Percentiles rank a stretch among this genome's conserved stretches.
phyloP scores from a whole-genome alignment of 2,888 invertebrate species.

The Phorcus lineatus region DNA sequence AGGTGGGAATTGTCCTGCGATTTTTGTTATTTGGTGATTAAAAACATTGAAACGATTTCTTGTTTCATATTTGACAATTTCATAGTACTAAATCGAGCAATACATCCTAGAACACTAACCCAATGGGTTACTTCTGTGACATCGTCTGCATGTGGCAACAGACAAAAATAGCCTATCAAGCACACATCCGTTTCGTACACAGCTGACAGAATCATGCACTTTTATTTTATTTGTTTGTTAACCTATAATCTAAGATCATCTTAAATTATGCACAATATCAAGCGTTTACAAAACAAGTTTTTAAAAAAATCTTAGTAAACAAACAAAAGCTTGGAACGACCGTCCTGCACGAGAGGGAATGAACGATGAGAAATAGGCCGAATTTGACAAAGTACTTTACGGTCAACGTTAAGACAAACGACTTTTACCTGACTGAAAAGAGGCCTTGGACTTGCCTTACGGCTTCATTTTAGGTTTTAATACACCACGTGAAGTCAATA shows the following conservation, averaged over 20 bases:
- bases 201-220: not conserved
- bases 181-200: not conserved
- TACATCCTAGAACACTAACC: not conserved
- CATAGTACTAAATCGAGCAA: not conserved
- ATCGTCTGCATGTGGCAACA: constrained; percentile 21
- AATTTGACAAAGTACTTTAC: constrained; percentile 17
- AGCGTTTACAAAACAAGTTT: too few relatives aligned
- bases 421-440: constrained; percentile 16
- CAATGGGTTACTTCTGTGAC: not conserved
- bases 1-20: too few relatives aligned
- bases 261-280: too few relatives aligned
- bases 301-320: constrained; percentile 8
- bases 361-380: constrained; percentile 1
- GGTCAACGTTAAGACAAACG: not conserved
- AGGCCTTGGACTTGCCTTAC: not conserved
- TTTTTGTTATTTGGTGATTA: too few relatives aligned
- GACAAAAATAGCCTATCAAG: constrained; percentile 7
- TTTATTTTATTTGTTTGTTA: too few relatives aligned
- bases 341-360: constrained; percentile 1
- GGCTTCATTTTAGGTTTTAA: constrained; percentile 5
- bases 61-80: too few relatives aligned
- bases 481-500: not conserved
- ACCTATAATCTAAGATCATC: too few relatives aligned
- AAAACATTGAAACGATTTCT: too few relatives aligned
- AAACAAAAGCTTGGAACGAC: constrained; percentile 15